A percentile compares a stretch with the other conserved stretches of the same genome.
Evolutionary conservation across 64 coral and sea anemone genomes (phyloP).

Genomic region (Stylophora pistillata): DNA sequence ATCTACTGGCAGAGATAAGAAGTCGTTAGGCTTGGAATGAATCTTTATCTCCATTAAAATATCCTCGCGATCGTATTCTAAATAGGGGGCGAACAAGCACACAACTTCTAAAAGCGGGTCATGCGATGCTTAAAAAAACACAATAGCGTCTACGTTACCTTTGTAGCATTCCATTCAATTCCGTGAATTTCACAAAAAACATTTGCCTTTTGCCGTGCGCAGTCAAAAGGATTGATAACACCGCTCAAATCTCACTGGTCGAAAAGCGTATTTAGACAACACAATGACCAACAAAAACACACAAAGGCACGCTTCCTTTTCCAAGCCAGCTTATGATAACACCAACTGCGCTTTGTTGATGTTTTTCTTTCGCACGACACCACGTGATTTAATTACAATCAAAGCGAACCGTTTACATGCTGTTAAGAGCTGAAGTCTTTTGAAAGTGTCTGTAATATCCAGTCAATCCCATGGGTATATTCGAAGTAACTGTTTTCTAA

Average conservation of each 20-base stretch:
- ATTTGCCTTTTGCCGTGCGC: background rate
- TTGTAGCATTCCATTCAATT: background rate
- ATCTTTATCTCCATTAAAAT: background rate
- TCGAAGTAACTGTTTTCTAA: background rate
- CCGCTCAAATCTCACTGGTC: background rate
- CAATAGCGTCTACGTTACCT: background rate
- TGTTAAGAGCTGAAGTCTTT: background rate
- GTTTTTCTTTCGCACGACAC: background rate
- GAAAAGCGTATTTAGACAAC: background rate
- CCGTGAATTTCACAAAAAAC: background rate
- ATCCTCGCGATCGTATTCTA: background rate
- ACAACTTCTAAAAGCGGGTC: background rate
- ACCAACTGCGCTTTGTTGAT: background rate
- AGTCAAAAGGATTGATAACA: no score
- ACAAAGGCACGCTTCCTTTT: background rate
- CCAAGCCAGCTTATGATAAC: background rate
- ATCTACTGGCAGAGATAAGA: background rate
- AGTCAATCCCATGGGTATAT: background rate
- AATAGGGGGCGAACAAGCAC: background rate
- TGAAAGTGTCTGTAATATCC: background rate
- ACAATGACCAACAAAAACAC: constrained; percentile 19
- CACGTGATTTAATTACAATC: background rate
- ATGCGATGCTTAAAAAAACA: background rate
- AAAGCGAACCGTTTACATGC: background rate
- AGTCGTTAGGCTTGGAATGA: background rate